Evolutionary conservation across 2,113 vertebrate genomes (phyloP).

Genomic region (Parus major): DNA sequence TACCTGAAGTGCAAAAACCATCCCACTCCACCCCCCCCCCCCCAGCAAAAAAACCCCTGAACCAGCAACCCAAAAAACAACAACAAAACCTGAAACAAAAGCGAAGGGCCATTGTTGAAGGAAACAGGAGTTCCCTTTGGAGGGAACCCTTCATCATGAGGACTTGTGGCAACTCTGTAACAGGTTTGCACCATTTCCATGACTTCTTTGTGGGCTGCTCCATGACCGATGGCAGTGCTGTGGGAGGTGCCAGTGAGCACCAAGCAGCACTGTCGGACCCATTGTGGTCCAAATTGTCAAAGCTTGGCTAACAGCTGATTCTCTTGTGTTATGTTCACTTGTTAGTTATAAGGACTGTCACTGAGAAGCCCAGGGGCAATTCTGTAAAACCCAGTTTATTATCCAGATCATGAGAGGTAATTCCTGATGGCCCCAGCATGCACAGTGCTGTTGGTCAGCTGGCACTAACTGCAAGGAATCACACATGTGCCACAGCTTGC

Average conservation of each 20-base stretch:
- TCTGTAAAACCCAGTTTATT: not conserved
- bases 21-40: too few relatives aligned
- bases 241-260: not conserved
- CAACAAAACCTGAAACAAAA: not conserved
- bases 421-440: not conserved
- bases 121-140: not conserved
- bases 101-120: not conserved
- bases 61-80: too few relatives aligned
- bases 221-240: not conserved
- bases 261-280: not conserved
- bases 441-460: not conserved
- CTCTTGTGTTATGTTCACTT: not conserved
- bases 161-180: not conserved
- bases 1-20: not conserved
- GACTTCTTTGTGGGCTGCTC: not conserved
- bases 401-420: not conserved
- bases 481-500: rapidly evolving
- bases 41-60: not conserved
- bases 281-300: not conserved
- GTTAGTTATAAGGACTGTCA: not conserved
- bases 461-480: not conserved
- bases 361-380: not conserved
- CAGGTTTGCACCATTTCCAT: not conserved
- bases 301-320: not conserved
- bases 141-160: not conserved